Conservation (phyloP, 2,113 vertebrate species). For the Ardeotis arabs region DNA sequence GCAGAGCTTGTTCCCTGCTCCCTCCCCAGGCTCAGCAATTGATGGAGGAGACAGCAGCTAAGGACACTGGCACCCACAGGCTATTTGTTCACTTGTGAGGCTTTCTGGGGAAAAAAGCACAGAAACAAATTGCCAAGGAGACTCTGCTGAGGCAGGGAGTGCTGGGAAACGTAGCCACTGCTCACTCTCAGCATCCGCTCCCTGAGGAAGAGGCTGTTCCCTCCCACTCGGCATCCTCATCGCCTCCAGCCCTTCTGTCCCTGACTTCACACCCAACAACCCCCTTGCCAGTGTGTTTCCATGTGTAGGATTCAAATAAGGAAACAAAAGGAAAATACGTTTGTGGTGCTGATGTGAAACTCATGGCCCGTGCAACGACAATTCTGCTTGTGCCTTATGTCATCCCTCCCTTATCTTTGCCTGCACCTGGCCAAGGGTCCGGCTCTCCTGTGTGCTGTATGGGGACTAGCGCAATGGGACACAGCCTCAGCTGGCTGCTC, state of each 20-base stretch:
- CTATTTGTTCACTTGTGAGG: background rate
- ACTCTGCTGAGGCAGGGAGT: background rate
- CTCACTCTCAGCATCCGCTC: background rate
- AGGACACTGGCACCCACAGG: background rate
- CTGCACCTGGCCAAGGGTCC: background rate
- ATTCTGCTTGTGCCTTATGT: background rate
- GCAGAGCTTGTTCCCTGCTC: background rate
- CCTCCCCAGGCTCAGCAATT: rapidly evolving
- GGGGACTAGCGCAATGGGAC: background rate
- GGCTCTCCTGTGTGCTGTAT: background rate
- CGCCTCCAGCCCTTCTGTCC: background rate
- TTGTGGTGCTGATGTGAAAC: background rate
- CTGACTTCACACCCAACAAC: background rate
- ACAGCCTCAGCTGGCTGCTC: background rate
- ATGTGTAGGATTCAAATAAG: background rate
- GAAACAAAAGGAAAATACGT: background rate
- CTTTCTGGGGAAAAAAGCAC: background rate
- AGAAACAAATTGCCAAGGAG: background rate
- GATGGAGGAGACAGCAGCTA: background rate
- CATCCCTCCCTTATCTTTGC: background rate
- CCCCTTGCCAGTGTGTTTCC: background rate
- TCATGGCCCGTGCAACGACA: rapidly evolving
- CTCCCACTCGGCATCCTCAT: background rate
- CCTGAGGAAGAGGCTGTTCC: background rate
- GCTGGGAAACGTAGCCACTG: rapidly evolving